Evolutionary conservation across 2,797 vertebrate species (phyloP), one percentile per base, ranked within the genome.

Genomic region (Enteromius argenteus): DNA sequence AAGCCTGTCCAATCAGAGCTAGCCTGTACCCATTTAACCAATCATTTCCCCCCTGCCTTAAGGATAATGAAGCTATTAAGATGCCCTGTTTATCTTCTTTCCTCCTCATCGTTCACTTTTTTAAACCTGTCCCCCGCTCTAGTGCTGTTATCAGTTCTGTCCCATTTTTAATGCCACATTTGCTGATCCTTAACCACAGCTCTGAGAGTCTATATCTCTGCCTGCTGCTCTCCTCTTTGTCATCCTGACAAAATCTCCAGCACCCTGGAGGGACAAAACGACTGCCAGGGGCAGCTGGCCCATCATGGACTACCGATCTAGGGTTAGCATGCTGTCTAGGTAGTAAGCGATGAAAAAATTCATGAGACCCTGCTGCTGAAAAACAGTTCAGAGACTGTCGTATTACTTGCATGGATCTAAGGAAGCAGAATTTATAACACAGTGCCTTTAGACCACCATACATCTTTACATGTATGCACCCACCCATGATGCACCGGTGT

Each of bases 181-280:
- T 67, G 53, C 35, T 30, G 27, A 85, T 84, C 75, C 69, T 85
- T 83, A 85, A 80, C 32, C 76, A 83, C 51, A 53, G n/a, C 23
- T 73, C 32, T 30, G 9, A 37, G 35, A 64, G 56, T 66, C 14
- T 86, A 46, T 42, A 80, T 46, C 32, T 56, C 62, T 27, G 37
- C 51, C 74, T 84, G 37, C 82, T 78, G 74, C 64, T 58, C 23
- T 39, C 23, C 62, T 84, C 64, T 69, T 51, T 84, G 74, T 56
- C 79, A 71, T 53, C 83, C 56, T 60, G 32, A 77, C 42, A 58
- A 81, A 68, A 83, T 67, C 83, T 69, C 35, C 60, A 72, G 64
- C 73, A 62, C 66, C 53, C 27, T 23, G 44, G 17, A 71, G 60
- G 17, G 14, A 27, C 44, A 74, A 58, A 60, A 56, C 21, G 76